Conservation (phyloP, 2,113 vertebrate genomes). For the Notothenia rossii region DNA sequence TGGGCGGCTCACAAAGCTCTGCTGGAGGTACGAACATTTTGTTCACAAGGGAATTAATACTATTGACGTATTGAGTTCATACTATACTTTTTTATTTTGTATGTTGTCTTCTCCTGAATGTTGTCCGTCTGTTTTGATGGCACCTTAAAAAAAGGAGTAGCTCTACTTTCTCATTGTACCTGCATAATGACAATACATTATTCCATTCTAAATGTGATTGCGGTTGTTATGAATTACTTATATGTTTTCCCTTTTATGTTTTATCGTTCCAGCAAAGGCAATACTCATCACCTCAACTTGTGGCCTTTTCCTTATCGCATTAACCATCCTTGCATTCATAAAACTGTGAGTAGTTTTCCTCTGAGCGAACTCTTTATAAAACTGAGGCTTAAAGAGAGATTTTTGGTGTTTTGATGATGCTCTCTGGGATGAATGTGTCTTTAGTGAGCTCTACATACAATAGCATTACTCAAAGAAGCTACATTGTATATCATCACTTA, state of each 20-base stretch:
- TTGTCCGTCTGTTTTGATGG: too few species aligned
- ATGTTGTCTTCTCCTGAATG: too few species aligned
- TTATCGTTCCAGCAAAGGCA: conserved; percentile 71
- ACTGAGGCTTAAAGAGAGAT: background rate
- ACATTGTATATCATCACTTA: background rate
- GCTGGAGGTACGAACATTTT: conserved; percentile 58
- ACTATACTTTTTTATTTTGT: background rate
- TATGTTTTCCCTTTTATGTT: background rate
- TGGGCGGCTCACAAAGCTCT: conserved; percentile 32
- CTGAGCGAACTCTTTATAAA: background rate
- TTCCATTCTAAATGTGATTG: background rate
- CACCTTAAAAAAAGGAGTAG: too few species aligned
- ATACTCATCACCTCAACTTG: conserved; percentile 85
- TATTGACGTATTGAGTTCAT: background rate
- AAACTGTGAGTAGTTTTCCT: conserved; percentile 83
- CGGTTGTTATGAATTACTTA: conserved; percentile 4
- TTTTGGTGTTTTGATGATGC: background rate
- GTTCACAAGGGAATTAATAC: background rate
- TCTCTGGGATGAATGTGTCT: background rate
- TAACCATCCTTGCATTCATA: conserved; percentile 84
- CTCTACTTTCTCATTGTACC: too few species aligned
- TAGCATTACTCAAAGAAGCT: background rate
- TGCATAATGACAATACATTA: too few species aligned
- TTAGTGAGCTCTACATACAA: background rate
- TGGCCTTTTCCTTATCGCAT: conserved; percentile 81